Evolutionary conservation across 2,888 invertebrate species (phyloP).

Genomic region (Trichacis sp.): DNA sequence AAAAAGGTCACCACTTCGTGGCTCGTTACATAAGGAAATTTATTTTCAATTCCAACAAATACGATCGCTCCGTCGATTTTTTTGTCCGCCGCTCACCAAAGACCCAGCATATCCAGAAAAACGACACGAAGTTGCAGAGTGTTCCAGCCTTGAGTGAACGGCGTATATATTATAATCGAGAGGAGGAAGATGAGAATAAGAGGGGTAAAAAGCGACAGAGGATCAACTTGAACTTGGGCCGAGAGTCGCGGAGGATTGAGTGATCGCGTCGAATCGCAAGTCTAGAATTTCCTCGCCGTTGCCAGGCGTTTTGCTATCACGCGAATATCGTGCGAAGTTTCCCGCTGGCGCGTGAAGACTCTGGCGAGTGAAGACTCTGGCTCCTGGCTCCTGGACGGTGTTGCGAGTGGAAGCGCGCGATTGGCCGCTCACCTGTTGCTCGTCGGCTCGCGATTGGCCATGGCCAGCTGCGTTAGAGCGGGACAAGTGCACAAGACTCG

Average conservation of each 20-base stretch:
- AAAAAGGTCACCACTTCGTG: too few relatives aligned
- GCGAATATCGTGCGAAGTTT: conserved; percentile 13
- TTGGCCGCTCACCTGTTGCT: conserved; percentile 66
- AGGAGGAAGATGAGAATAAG: conserved; percentile 8
- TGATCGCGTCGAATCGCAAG: conserved; percentile 18
- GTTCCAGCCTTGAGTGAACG: conserved; percentile 21
- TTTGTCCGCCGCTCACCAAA: background rate
- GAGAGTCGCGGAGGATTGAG: conserved; percentile 22
- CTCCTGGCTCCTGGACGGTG: too few relatives aligned
- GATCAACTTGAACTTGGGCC: conserved; percentile 55
- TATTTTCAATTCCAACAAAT: too few relatives aligned
- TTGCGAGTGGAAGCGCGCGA: too few relatives aligned
- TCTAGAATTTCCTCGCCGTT: conserved; percentile 32
- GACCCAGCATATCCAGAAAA: too few relatives aligned
- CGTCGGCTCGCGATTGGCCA: conserved; percentile 52
- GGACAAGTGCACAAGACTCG: conserved; percentile 51
- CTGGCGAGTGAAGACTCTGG: conserved; percentile 33
- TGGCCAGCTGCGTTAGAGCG: conserved; percentile 41
- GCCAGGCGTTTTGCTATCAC: conserved; percentile 7
- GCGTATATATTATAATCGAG: conserved; percentile 31
- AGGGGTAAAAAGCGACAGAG: conserved; percentile 27
- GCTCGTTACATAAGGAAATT: too few relatives aligned
- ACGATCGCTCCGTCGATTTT: too few relatives aligned
- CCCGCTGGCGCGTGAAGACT: conserved; percentile 23
- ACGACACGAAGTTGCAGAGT: conserved; percentile 17